Conservation (phyloP, 2,113 vertebrate genomes). For the Blennius ocellaris region DNA sequence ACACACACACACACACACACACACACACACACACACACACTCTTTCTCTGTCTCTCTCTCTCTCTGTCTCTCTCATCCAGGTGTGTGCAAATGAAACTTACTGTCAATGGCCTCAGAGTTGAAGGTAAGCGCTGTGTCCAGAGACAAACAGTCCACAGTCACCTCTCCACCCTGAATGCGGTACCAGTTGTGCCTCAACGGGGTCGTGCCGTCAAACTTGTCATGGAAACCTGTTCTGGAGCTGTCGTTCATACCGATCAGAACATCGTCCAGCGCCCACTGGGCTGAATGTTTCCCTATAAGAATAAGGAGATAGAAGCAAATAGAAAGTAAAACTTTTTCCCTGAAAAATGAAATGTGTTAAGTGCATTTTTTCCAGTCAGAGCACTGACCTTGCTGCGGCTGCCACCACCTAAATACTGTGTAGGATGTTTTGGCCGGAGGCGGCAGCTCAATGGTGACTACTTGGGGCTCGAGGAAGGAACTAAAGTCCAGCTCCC, state of each 20-base stretch:
- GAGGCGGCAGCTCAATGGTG: slow-evolving; percentile 91
- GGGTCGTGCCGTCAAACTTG: slow-evolving; percentile 92
- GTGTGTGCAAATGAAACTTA: slow-evolving; percentile 61
- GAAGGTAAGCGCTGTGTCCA: slow-evolving; percentile 94
- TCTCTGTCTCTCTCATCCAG: too few relatives aligned
- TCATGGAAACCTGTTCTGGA: slow-evolving; percentile 95
- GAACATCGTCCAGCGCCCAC: slow-evolving; percentile 95
- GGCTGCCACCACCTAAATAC: slow-evolving; percentile 99
- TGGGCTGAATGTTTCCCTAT: slow-evolving; percentile 94
- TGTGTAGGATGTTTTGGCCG: slow-evolving; percentile 91
- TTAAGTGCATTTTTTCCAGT: not conserved
- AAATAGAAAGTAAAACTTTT: not conserved
- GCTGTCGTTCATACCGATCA: slow-evolving; percentile 99
- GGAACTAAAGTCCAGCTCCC: slow-evolving; percentile 94
- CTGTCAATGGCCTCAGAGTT: slow-evolving; percentile 89
- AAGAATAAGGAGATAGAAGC: not conserved
- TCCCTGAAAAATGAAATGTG: not conserved
- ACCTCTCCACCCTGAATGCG: slow-evolving; percentile 96
- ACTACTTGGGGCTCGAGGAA: slow-evolving; percentile 96
- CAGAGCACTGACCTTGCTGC: slow-evolving; percentile 86
- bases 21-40: too few relatives aligned
- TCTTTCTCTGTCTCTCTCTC: too few relatives aligned
- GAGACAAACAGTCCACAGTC: slow-evolving; percentile 93
- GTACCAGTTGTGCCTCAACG: slow-evolving; percentile 95
- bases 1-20: too few relatives aligned